These are phyloP conservation scores for Chondrosia reniformis DNA, from an alignment of 37 sponge, comb jelly and placozoan species.

Conservation along the genomic window DNA sequence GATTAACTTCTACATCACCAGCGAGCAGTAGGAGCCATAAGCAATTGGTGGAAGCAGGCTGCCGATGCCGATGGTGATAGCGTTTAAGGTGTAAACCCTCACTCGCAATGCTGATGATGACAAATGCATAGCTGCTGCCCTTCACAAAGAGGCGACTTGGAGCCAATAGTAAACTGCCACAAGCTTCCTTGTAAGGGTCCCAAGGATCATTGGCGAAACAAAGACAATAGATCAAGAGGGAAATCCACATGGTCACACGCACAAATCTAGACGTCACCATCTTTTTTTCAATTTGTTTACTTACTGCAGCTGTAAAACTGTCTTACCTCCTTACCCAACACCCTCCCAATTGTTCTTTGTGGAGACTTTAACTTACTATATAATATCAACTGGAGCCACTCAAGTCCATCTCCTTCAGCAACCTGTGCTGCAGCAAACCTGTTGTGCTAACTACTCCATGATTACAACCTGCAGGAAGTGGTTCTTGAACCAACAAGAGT, in stretches of 20 bases:
- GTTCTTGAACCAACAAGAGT: neutral
- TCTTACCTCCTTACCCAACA: neutral
- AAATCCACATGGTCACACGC: neutral
- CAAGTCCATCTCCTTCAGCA: constrained; percentile 14
- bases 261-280: neutral
- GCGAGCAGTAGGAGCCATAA: no score
- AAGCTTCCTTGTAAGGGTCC: neutral
- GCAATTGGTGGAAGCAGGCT: no score
- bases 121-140: no score
- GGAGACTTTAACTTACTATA: constrained; percentile 1
- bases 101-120: no score
- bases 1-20: no score
- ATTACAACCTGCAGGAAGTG: constrained; percentile 5
- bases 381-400: constrained; percentile 3
- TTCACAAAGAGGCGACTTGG: neutral
- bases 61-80: no score
- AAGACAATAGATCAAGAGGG: neutral
- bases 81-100: no score
- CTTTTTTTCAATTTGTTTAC: neutral
- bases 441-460: neutral
- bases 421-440: neutral
- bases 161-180: neutral
- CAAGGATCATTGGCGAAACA: neutral
- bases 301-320: neutral
- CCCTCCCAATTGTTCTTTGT: neutral